Evolutionary conservation across 2,888 invertebrate species (phyloP).

Genomic region (Pollenia labialis): DNA sequence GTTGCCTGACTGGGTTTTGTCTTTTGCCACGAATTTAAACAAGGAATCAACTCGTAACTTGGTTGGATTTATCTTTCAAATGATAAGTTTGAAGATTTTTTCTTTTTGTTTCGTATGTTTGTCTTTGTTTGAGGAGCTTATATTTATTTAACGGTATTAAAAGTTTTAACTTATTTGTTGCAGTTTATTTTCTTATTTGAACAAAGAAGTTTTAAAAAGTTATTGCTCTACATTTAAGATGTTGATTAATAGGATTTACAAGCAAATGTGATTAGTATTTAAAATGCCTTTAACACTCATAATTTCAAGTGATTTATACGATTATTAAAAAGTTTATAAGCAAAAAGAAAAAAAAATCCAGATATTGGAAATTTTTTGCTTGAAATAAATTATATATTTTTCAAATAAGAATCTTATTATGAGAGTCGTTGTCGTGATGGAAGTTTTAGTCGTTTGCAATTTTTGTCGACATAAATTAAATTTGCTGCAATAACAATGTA

Average conservation of each 20-base stretch:
- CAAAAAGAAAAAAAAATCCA: no score
- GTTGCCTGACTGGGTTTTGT: constrained; percentile 31
- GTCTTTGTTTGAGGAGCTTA: constrained; percentile 32
- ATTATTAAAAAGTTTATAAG: neutral
- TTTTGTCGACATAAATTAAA: no score
- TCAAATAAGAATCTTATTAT: no score
- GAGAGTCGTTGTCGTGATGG: no score
- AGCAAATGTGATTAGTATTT: neutral
- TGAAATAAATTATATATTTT: no score
- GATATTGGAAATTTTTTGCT: no score
- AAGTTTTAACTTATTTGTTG: constrained; percentile 70
- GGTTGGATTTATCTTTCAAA: constrained; percentile 60
- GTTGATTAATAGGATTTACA: constrained; percentile 15
- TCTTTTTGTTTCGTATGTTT: neutral
- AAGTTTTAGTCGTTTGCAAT: no score
- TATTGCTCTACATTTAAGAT: constrained; percentile 7
- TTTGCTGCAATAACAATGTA: no score
- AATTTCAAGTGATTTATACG: neutral
- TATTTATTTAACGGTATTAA: constrained; percentile 63
- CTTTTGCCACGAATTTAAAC: constrained; percentile 55
- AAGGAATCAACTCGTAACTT: constrained; percentile 54
- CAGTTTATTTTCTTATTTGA: constrained; percentile 50
- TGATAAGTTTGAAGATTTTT: constrained; percentile 40
- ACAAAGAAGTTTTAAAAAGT: constrained; percentile 31
- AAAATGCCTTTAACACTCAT: neutral